Conservation (phyloP, 2,797 vertebrate genomes). For the Pteropus rufus region DNA sequence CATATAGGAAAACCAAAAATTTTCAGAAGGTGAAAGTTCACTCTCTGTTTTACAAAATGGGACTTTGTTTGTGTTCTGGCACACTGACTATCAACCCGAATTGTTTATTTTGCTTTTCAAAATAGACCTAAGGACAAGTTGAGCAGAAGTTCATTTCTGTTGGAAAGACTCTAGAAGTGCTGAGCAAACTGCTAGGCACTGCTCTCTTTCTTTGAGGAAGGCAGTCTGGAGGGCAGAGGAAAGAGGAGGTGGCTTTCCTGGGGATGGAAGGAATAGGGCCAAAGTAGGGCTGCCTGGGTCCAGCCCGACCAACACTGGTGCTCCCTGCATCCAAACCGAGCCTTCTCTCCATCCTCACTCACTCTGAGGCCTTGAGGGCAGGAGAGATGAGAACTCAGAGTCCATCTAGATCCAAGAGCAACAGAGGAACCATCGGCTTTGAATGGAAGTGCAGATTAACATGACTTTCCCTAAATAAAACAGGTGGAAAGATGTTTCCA, state of each 20-base stretch:
- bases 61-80: background rate
- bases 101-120: conserved; percentile 50
- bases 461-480: background rate
- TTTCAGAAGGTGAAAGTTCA: conserved; percentile 17
- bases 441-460: background rate
- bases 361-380: background rate
- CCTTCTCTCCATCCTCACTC: background rate
- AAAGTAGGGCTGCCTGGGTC: background rate
- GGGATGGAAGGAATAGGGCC: background rate
- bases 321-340: background rate
- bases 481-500: background rate
- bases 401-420: background rate
- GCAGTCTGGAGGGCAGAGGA: background rate
- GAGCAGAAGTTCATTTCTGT: background rate
- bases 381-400: background rate
- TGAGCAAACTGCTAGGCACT: background rate
- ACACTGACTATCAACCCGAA: background rate
- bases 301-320: background rate
- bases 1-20: background rate
- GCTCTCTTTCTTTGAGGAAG: background rate
- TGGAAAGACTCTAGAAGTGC: background rate
- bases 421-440: background rate
- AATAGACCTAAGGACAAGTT: background rate
- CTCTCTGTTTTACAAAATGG: background rate
- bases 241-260: background rate